phyloP scores from a whole-genome alignment of 2,888 invertebrate species.

The Perithous albicinctus region DNA sequence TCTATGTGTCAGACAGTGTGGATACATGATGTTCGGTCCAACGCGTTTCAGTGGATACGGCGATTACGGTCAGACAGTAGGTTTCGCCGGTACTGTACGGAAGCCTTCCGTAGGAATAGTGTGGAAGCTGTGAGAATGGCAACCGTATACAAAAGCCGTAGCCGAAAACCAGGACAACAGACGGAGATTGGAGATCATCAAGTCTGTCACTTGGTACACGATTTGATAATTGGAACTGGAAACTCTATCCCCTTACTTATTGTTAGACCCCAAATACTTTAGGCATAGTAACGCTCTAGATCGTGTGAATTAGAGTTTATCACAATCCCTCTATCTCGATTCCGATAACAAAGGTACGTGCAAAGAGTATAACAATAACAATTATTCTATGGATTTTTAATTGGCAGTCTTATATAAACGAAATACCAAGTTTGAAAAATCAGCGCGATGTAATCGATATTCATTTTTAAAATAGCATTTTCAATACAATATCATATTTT shows the following conservation, averaged over 20 bases:
- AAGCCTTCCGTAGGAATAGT: constrained; percentile 10
- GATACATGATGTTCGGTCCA: neutral
- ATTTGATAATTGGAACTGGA: constrained; percentile 33
- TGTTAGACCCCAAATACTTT: constrained; percentile 3
- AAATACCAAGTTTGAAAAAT: too few relatives aligned
- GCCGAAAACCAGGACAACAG: neutral
- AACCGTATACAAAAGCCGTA: neutral
- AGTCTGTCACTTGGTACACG: constrained; percentile 30
- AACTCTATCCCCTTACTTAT: constrained; percentile 9
- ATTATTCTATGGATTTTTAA: neutral
- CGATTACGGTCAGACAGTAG: constrained; percentile 46
- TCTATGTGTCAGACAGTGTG: neutral
- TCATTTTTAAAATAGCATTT: too few relatives aligned
- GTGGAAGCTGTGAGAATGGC: constrained; percentile 1
- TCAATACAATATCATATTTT: too few relatives aligned
- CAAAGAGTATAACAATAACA: neutral
- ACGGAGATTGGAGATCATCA: constrained; percentile 9
- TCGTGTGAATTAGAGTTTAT: neutral
- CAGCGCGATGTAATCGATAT: too few relatives aligned
- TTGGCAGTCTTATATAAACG: too few relatives aligned
- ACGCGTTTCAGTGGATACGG: constrained; percentile 18
- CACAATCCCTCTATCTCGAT: neutral
- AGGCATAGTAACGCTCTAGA: neutral
- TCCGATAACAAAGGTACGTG: neutral
- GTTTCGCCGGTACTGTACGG: neutral